A percentile compares a stretch with the other conserved stretches of the same genome.
Conservation (phyloP, 1,140 invertebrate species). For the Hylaeus anthracinus region DNA sequence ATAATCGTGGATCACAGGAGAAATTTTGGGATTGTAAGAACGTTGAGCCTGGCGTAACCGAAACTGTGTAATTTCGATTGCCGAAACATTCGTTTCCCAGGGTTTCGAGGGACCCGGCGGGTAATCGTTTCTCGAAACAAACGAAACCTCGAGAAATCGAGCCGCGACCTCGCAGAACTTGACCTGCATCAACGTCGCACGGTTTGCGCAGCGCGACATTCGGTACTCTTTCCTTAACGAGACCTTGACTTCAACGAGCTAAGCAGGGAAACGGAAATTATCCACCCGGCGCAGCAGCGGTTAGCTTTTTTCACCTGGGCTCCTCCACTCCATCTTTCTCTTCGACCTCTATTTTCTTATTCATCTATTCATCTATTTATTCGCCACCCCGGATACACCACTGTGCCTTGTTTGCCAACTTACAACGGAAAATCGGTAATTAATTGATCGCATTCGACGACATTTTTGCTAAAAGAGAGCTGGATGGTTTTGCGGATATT, state of each 20-base stretch:
- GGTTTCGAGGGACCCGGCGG: not conserved
- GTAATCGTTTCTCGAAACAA: not conserved
- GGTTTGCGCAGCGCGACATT: conserved; percentile 69
- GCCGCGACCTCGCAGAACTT: conserved; percentile 26
- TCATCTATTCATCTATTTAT: no score
- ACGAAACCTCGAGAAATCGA: conserved; percentile 10
- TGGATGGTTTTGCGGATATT: no score
- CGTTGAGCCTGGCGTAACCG: not conserved
- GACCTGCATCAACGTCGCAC: conserved; percentile 73
- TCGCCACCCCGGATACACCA: no score
- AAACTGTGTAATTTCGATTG: not conserved
- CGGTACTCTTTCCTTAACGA: conserved; percentile 51
- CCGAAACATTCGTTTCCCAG: not conserved
- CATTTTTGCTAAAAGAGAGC: no score
- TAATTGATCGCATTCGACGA: no score
- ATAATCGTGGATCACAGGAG: not conserved
- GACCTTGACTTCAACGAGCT: conserved; percentile 72
- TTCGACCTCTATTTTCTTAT: no score
- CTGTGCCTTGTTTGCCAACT: no score
- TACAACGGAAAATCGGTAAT: no score
- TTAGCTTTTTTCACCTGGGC: no score
- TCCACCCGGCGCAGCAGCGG: no score
- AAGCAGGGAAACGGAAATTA: no score
- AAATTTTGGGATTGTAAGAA: not conserved
- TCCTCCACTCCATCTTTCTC: no score